Base-by-base conservation (phyloP, 2,888 invertebrate genomes). In the Lasius platythorax region DNA sequence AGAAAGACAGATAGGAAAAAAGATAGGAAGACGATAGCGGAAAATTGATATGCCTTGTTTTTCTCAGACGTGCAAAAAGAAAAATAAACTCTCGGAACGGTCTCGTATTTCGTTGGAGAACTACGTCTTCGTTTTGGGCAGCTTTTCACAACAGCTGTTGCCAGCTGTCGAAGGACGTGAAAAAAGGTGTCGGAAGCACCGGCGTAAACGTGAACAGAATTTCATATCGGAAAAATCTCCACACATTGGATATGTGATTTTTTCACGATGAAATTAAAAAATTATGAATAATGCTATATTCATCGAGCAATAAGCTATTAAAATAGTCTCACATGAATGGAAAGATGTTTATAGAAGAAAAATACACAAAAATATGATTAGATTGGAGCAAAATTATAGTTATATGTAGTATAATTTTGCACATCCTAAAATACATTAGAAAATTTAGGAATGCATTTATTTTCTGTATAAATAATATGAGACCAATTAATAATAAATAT, bases 131-230 rank as follows among this genome's bases (percentile, higher is more conserved):
- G 88, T 87, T 88, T 86, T 79, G 63, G 70, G 83, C 84, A 83
- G 85, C 85, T 87, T 88, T 87, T 91, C 89, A 72, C 87, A 83
- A 86, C 90, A 90, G 90, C 90, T 90, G 91, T 91, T 89, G 89
- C 90, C 89, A 85, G 87, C 89, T 87, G 90, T 90, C 90, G 91
- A 89, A 88, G 91, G 87, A 86, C 85, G 79, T 74, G 74, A 86
- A 86, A 86, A 87, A 89, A 87, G 85, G 82, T 81, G 85, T 68
- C 72, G 85, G 72, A 85, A 87, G 87, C 83, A 85, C 78, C 66
- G 85, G 75, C 78, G 88, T 85, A 84, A 89, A 90, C 91, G 91
- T 88, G 90, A 84, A 91, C 83, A 85, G 91, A 90, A 91, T 90
- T 87, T 88, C 85, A 83, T 85, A 83, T 82, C 84, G 78, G 68